Conservation (phyloP, 2,797 vertebrate genomes). For the Crenuchus spilurus region DNA sequence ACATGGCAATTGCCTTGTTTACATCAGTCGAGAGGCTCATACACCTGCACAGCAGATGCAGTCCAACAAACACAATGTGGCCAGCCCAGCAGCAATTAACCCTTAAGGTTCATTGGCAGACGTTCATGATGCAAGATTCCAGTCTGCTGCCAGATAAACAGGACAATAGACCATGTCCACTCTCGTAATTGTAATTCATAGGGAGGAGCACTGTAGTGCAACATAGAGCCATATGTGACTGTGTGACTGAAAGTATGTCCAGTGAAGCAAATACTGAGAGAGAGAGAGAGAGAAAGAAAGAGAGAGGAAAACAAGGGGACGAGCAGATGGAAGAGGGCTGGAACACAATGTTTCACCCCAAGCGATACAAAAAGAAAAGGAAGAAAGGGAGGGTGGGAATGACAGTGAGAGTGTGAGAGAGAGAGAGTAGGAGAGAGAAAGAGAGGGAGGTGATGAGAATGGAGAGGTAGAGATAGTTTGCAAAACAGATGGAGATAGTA, state of each 20-base stretch:
- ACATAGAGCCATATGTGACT: conserved; percentile 4
- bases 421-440: conserved; percentile 18
- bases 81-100: not conserved
- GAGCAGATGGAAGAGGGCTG: conserved; percentile 71
- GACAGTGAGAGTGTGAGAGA: conserved; percentile 8
- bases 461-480: conserved; percentile 47
- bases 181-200: not conserved
- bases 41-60: not conserved
- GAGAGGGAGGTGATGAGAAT: conserved; percentile 12
- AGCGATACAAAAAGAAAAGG: conserved; percentile 25
- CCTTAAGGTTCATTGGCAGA: not conserved
- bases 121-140: not conserved
- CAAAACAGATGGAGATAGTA: conserved; percentile 37
- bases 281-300: conserved; percentile 47
- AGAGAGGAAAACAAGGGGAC: conserved; percentile 32
- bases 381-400: not conserved
- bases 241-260: conserved; percentile 18
- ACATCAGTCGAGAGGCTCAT: not conserved
- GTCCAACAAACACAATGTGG: not conserved
- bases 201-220: conserved; percentile 19
- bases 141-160: not conserved
- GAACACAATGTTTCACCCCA: conserved; percentile 57
- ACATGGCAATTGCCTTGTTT: not conserved
- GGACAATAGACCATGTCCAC: not conserved
- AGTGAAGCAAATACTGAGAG: conserved; percentile 36